Conservation (phyloP, 2,113 vertebrate species). For the Ceyx melanurus region DNA sequence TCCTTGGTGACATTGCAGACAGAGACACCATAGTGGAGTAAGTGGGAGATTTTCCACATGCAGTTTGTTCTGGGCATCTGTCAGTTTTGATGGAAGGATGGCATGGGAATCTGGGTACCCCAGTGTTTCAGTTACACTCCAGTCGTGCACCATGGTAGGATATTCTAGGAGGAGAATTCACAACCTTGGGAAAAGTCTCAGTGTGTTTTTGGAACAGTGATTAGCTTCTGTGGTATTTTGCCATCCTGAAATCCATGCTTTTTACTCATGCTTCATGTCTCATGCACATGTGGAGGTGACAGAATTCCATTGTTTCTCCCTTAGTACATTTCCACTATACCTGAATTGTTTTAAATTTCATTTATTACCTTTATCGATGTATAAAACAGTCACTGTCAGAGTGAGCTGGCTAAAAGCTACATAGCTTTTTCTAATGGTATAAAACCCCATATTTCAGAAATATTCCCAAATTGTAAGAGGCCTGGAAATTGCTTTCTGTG, state of each 20-base stretch:
- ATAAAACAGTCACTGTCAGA: neutral
- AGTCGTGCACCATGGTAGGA: neutral
- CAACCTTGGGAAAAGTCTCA: neutral
- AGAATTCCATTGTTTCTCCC: neutral
- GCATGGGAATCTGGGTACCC: neutral
- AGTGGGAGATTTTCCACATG: neutral
- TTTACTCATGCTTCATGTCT: neutral
- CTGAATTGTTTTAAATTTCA: neutral
- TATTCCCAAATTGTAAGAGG: neutral
- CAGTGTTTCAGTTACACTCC: neutral
- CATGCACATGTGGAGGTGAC: neutral
- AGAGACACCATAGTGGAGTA: conserved; percentile 95
- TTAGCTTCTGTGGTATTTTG: neutral
- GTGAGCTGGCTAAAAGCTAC: neutral
- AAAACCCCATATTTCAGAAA: neutral
- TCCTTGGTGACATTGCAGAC: conserved; percentile 94
- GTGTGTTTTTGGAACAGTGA: neutral
- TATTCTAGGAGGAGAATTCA: neutral
- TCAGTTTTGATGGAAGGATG: neutral
- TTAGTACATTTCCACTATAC: neutral
- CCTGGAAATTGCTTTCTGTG: neutral
- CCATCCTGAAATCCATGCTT: neutral
- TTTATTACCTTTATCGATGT: neutral
- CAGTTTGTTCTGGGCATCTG: neutral
- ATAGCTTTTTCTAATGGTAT: neutral